Evolutionary conservation across 35 echinoderm and acorn worm genomes (phyloP), one percentile per base, ranked within the genome.

Genomic region (Nesometra sesokonis): DNA sequence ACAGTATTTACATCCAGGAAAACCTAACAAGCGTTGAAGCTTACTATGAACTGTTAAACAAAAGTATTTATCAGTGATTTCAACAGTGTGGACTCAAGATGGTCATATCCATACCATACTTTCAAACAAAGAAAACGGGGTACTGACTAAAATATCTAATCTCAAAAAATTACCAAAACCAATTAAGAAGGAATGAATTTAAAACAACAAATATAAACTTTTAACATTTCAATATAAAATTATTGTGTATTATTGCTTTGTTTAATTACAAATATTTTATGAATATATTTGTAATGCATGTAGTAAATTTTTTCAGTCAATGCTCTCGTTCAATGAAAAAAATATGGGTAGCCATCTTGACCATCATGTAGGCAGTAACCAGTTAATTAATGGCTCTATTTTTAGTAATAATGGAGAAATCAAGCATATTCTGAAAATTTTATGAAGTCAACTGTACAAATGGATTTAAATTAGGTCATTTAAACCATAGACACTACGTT

Each of bases 1-100:
- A 19, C 46, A 38, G 31, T 84, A 84, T 84, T 46, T 84, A 84
- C 46, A 46, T 84, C 31, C 39, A 84, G n/a, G 82, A 84, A 46
- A 84, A 46, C 82, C 82, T 84, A 40, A 84, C 82, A 46, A 84
- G 43, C 17, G 34, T n/a, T 46, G 7, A 46, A 36, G 82, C 31
- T 46, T 84, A 32, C 36, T 84, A 36, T 19, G 35, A 19, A 84
- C 82, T 40, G 82, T 46, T 43, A 40, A 36, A 31, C 52, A 67
- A 67, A 67, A 67, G 7, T 67, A 67, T 67, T 5, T 19, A 27
- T 67, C 52, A 67, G 52, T 67, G 52, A 27, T 67, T 13, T 67
- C 52, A 13, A 19, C 52, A 67, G 52, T 67, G 2, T 67, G 23
- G 52, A 67, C 52, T 17, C 52, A 67, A 67, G 52, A 67, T 67